These are phyloP conservation scores for Gila orcuttii DNA, from an alignment of 2,113 vertebrate genomes.

Conservation along the genomic window DNA sequence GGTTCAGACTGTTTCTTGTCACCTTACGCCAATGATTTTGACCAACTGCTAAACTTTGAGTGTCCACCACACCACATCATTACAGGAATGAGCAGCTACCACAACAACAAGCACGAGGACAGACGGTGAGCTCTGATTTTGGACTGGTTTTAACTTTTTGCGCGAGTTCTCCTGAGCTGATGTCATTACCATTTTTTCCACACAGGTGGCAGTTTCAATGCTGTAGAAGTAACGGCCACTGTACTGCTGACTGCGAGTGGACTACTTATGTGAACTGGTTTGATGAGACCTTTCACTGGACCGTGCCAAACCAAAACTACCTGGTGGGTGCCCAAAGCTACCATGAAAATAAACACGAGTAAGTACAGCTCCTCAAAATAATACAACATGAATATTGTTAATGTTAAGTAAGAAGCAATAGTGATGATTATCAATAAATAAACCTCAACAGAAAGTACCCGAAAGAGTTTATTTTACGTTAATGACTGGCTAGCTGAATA, in stretches of 20 bases:
- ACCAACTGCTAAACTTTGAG: not conserved
- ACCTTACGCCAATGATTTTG: slow-evolving; percentile 24
- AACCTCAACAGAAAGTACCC: too few relatives aligned
- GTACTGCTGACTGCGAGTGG: not conserved
- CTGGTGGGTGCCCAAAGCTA: slow-evolving; percentile 16
- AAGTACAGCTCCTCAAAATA: too few relatives aligned
- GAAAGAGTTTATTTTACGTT: too few relatives aligned
- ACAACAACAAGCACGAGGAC: not conserved
- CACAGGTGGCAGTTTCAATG: slow-evolving; percentile 27
- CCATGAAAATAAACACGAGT: not conserved
- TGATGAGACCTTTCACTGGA: slow-evolving; percentile 6
- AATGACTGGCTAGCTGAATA: too few relatives aligned
- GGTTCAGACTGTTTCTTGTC: slow-evolving; percentile 11
- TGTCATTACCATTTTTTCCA: not conserved
- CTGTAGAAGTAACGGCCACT: not conserved
- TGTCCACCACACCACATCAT: slow-evolving; percentile 17
- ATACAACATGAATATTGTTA: too few relatives aligned
- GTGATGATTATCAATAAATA: too few relatives aligned
- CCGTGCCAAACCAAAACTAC: not conserved
- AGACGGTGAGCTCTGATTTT: not conserved
- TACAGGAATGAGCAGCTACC: slow-evolving; percentile 8
- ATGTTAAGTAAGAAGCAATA: too few relatives aligned
- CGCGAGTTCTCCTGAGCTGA: not conserved
- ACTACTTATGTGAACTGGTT: slow-evolving; percentile 14
- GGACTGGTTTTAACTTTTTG: not conserved